Percentiles rank a stretch among this genome's conserved stretches.
Evolutionary conservation across 2,888 invertebrate genomes (phyloP).

Genomic region (Julus scandinavius): DNA sequence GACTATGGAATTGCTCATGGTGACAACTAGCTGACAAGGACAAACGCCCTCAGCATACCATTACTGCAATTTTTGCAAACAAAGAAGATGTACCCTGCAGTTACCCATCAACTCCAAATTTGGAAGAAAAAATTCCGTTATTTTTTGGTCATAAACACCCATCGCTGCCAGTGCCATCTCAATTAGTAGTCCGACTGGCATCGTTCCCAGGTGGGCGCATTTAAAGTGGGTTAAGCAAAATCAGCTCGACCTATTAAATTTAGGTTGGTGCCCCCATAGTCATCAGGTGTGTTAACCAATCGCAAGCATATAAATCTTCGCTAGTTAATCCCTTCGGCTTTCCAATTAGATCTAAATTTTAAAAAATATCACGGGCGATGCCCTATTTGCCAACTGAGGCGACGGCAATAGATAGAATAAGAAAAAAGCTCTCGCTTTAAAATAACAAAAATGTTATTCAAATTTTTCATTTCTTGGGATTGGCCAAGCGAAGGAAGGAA

Average conservation of each 20-base stretch:
- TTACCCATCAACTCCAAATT: not conserved
- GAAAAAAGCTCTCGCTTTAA: conserved; percentile 22
- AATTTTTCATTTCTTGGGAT: conserved; percentile 22
- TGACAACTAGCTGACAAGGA: too few relatives aligned
- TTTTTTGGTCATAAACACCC: conserved; percentile 4
- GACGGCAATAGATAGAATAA: not conserved
- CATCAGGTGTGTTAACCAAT: not conserved
- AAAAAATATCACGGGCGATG: conserved; percentile 34
- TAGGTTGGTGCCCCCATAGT: conserved; percentile 3
- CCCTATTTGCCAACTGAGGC: conserved; percentile 30
- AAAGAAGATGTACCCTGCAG: not conserved
- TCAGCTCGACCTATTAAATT: conserved; percentile 37
- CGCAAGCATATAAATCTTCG: not conserved
- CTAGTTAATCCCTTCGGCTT: conserved; percentile 30
- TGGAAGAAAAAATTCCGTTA: not conserved
- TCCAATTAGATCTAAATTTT: not conserved
- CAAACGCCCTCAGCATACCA: not conserved
- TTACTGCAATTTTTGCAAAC: not conserved
- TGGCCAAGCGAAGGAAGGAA: not conserved
- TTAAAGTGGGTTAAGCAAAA: conserved; percentile 33
- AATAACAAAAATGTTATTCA: not conserved
- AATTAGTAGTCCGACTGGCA: not conserved
- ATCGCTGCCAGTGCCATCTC: not conserved
- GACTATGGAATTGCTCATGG: not conserved
- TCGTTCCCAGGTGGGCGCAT: not conserved